Conservation (phyloP, 2,797 vertebrate species). For the Epinephelus awoara region DNA sequence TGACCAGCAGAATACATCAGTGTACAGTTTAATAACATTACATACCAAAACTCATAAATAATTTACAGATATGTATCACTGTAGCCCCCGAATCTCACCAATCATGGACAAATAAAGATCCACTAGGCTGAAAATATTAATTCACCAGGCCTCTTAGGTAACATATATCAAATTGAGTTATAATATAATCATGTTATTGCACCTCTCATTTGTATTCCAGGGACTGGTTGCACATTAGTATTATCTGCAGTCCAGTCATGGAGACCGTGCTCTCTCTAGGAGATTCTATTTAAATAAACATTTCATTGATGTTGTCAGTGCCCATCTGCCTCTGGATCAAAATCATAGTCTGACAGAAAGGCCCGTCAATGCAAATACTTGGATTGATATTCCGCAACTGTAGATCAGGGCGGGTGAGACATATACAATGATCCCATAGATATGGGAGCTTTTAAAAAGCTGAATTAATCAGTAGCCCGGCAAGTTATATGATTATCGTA, state of each 20-base stretch:
- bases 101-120: conserved; percentile 4
- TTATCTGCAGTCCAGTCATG: conserved; percentile 64
- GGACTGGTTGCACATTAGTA: conserved; percentile 21
- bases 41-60: background rate
- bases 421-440: conserved; percentile 31
- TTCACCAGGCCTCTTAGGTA: conserved; percentile 9
- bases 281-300: conserved; percentile 71
- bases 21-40: background rate
- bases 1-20: background rate
- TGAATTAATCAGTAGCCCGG: conserved; percentile 51
- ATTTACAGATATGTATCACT: background rate
- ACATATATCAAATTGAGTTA: conserved; percentile 37
- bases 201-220: conserved; percentile 70
- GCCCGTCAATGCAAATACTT: conserved; percentile 69
- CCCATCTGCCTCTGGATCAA: conserved; percentile 62
- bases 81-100: background rate
- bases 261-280: conserved; percentile 46
- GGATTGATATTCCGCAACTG: conserved; percentile 71
- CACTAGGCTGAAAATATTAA: conserved; percentile 7
- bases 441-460: conserved; percentile 13
- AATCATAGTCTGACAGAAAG: conserved; percentile 49
- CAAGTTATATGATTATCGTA: conserved; percentile 42
- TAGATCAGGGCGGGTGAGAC: conserved; percentile 22
- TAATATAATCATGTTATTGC: conserved; percentile 44
- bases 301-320: conserved; percentile 59